Base-by-base conservation (phyloP, 2,113 vertebrate species). In the Cyanocitta stelleri region DNA sequence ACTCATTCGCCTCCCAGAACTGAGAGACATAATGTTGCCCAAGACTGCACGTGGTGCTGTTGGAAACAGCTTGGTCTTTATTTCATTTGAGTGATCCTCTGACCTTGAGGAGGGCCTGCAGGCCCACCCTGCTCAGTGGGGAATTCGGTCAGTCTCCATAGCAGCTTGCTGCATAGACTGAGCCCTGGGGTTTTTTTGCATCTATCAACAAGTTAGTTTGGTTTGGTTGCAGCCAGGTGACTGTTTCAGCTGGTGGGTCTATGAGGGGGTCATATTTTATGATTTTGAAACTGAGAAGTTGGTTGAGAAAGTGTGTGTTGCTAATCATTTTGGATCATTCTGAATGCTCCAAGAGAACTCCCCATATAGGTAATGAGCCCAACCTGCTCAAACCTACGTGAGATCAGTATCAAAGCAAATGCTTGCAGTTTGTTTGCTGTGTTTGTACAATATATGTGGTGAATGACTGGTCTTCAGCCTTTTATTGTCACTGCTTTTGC, bases 31-130 rank as follows among this genome's bases (percentile, higher is more conserved):
- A 43, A 14, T 0, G 1, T 43, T 54, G 51, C 55, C 26, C 13
- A 26, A 35, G 52, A 56, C 16, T 41, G 62, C 58, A 14, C 0
- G 0, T 3, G 10, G 12, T 0, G 0, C 71, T 79, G 19, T 12
- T 87, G 62, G 52, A 54, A 90, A 4, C 15, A 5, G 26, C 58
- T 69, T 4, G 5, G 21, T 46, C 17, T 54, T 51, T 37, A 27
- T 56, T 79, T 64, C 24, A 7, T 9, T 66, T 0, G 1, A 22
- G 56, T 37, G 56, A 0, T 11, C 0, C 13, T 27, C 15, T 29
- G 69, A 48, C 21, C 51, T 37, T 20, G 7, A 46, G 52, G 46
- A 55, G 44, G 55, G 22, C 13, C 80, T 75, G 32, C 19, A 56
- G 64, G n/a, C 61, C 27, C 46, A 18, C 6, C 1, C 19, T 84